A percentile compares a stretch with the other conserved stretches of the same genome.
Evolutionary conservation across 1,140 invertebrate species (phyloP).

Genomic region (Uloborus diversus): DNA sequence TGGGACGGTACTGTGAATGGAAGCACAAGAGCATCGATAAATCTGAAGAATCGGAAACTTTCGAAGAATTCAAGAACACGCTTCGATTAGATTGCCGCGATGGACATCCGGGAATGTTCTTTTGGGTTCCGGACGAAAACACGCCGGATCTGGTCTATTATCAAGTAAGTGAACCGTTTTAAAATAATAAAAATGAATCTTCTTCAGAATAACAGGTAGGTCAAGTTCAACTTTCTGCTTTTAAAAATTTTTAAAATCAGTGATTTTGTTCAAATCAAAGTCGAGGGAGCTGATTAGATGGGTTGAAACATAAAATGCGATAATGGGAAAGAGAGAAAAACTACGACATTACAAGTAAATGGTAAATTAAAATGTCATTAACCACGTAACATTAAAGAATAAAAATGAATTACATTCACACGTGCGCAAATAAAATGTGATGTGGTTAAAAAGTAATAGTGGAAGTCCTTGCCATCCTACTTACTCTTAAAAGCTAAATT

Average conservation of each 20-base stretch:
- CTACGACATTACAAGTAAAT: no score
- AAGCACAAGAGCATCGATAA: slow-evolving; percentile 76
- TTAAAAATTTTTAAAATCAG: not conserved
- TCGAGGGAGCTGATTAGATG: not conserved
- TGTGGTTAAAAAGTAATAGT: no score
- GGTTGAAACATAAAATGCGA: not conserved
- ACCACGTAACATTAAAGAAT: no score
- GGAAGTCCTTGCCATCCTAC: no score
- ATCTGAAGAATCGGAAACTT: slow-evolving; percentile 79
- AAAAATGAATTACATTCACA: no score
- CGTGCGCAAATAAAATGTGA: no score
- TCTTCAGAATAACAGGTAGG: not conserved
- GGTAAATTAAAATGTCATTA: no score
- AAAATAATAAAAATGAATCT: not conserved
- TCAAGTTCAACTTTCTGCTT: not conserved
- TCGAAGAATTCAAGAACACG: slow-evolving; percentile 87
- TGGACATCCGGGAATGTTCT: slow-evolving; percentile 83
- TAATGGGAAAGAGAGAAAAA: not conserved
- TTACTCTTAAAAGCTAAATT: no score
- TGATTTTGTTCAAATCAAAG: not conserved
- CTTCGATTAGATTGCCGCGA: slow-evolving; percentile 82
- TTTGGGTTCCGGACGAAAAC: slow-evolving; percentile 85
- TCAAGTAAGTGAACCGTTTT: slow-evolving; percentile 71
- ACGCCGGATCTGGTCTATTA: slow-evolving; percentile 93
- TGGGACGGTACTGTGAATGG: slow-evolving; percentile 80